Evolutionary conservation across 2,113 vertebrate species (phyloP), one percentile per base, ranked within the genome.

Genomic region (Oreochromis aureus): DNA sequence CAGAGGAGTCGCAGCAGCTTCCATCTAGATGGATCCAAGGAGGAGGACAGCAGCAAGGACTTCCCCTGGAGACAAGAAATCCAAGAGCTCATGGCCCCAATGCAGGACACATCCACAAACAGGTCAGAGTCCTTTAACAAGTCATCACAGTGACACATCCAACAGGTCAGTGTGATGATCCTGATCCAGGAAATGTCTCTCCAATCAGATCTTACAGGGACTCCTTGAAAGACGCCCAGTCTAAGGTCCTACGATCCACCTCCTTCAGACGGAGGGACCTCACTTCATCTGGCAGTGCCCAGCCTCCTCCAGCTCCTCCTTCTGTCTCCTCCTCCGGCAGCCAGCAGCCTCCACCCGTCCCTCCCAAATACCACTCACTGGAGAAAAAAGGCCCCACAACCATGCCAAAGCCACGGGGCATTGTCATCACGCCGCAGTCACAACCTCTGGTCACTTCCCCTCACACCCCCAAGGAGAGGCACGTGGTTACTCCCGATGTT

Each of bases 181-280:
- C 51, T 81, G 15, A 88, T 7, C 6, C 36, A 81, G 10, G 3
- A 51, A 46, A 51, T 61, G 34, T 84, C 16, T 91, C 30, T 93
- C 59, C 51, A 2, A n/a, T 46, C 95, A 97, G 97, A 44, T 93
- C 97, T 84, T 98, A 98, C 95, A 96, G 97, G 89, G 98, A 99
- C 86, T 97, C 97, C 84, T 95, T 98, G 87, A 98, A 98, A 91
- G 97, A 98, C 0, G 97, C 96, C 6, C 98, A 98, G 94, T 96
- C 97, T 44, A 97, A 97, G 30, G 98, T 99, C 10, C 94, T 99
- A 48, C 95, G 96, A 4, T 98, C 98, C 87, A 98, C 98, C 6
- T 99, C 98, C 18, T 98, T 98, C 89, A 96, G 96, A 7, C 97
- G 97, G 69, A 96, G 94, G 19, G 97, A 98, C 89, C 94, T 98